phyloP scores from a whole-genome alignment of 2,797 vertebrate species.

The Alfaro cultratus region DNA sequence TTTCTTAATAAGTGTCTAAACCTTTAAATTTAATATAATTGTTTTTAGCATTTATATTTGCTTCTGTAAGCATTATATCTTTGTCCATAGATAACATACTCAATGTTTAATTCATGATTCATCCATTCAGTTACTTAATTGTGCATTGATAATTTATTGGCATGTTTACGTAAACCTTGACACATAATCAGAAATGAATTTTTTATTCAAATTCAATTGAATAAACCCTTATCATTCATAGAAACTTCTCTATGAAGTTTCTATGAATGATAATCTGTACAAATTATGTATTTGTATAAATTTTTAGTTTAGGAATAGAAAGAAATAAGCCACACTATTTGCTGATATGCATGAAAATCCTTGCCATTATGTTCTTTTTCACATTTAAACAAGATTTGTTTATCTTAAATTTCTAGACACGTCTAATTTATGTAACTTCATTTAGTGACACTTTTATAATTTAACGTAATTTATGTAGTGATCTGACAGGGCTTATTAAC shows the following conservation, averaged over 20 bases:
- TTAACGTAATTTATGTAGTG: too few relatives aligned
- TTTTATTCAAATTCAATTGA: background rate
- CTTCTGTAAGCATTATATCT: background rate
- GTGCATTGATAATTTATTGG: background rate
- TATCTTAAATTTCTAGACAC: background rate
- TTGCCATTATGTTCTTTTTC: background rate
- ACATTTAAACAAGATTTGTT: background rate
- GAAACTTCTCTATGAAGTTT: too few relatives aligned
- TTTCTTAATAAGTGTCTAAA: background rate
- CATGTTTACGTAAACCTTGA: background rate
- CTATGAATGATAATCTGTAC: background rate
- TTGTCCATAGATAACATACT: background rate
- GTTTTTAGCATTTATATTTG: background rate
- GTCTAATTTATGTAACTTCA: background rate
- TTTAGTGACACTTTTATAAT: background rate
- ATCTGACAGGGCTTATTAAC: too few relatives aligned
- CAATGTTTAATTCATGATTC: background rate
- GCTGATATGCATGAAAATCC: background rate
- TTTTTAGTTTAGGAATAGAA: background rate
- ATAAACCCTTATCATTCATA: too few relatives aligned
- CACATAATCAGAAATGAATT: background rate
- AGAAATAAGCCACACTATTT: background rate
- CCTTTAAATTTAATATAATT: background rate
- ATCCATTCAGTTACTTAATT: background rate
- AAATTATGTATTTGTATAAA: background rate